Evolutionary conservation across 2,113 vertebrate genomes (phyloP).

Genomic region (Anarhynchus alexandrinus): DNA sequence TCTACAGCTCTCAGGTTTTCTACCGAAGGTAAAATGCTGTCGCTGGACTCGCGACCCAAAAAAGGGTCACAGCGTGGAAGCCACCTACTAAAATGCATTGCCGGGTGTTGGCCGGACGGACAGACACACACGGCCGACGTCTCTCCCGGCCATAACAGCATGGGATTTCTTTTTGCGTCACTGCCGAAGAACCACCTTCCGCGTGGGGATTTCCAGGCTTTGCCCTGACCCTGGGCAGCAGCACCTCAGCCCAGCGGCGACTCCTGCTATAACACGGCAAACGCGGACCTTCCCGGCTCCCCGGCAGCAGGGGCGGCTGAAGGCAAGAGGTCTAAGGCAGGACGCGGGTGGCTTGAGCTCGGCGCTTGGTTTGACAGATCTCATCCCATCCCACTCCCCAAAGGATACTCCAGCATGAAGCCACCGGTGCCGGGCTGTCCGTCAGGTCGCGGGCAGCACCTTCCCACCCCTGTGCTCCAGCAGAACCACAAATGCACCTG

Average conservation of each 20-base stretch:
- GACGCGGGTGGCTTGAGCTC: not conserved
- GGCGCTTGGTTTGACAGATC: not conserved
- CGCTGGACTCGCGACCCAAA: not conserved
- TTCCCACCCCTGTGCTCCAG: not conserved
- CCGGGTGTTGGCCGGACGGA: rapidly evolving
- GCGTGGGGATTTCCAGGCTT: not conserved
- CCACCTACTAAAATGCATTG: rapidly evolving
- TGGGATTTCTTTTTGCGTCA: too few species aligned
- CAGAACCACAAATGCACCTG: not conserved
- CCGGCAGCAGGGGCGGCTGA: not conserved
- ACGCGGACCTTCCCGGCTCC: not conserved
- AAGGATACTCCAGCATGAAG: not conserved
- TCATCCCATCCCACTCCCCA: not conserved
- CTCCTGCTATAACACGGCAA: not conserved
- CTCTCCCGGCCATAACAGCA: not conserved
- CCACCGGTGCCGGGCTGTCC: rapidly evolving
- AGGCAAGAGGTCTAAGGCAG: not conserved
- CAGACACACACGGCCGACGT: not conserved
- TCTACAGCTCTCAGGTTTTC: not conserved
- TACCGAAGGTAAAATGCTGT: not conserved
- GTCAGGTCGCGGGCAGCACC: not conserved
- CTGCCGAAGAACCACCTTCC: not conserved
- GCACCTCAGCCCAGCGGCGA: not conserved
- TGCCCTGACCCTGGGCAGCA: not conserved
- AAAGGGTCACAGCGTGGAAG: not conserved